A percentile compares a stretch with the other conserved stretches of the same genome.
These are phyloP conservation scores for Nasonia giraulti DNA, from an alignment of 1,140 invertebrate genomes.

Conservation along the genomic window DNA sequence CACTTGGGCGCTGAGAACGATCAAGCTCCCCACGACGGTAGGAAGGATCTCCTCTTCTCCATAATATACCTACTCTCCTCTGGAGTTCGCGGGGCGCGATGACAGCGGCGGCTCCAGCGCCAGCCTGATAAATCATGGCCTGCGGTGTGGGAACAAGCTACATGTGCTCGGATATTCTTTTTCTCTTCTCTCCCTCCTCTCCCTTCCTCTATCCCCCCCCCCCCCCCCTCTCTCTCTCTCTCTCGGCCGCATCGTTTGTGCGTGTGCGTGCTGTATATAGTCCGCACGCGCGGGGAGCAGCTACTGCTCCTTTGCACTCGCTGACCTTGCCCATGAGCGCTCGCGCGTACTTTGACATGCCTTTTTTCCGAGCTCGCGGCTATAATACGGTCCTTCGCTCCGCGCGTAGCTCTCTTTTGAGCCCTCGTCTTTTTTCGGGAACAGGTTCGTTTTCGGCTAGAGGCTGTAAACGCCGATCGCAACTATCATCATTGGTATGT, in stretches of 20 bases:
- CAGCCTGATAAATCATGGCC: constrained; percentile 70
- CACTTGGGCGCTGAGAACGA: neutral
- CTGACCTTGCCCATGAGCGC: neutral
- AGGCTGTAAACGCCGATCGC: neutral
- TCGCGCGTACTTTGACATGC: neutral
- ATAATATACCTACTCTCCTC: neutral
- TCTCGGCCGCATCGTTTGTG: neutral
- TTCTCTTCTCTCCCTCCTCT: too few relatives aligned
- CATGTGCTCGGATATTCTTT: constrained; percentile 26
- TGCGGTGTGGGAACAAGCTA: constrained; percentile 64
- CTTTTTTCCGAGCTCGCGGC: too few relatives aligned
- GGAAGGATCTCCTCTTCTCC: neutral
- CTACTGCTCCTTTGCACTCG: neutral
- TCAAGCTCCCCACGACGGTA: neutral
- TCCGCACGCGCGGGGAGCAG: neutral
- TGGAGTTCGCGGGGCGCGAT: constrained; percentile 57
- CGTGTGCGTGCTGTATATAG: too few relatives aligned
- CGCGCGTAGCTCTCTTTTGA: neutral
- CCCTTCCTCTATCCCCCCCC: too few relatives aligned
- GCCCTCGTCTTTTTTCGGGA: neutral
- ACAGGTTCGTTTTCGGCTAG: neutral
- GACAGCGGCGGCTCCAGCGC: constrained; percentile 65
- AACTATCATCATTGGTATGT: constrained; percentile 4
- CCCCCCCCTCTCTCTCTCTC: neutral
- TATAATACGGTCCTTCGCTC: too few relatives aligned